Evolutionary conservation across 92 coral and sea anemone species (phyloP).

Genomic region (Epizoanthus scotinus): DNA sequence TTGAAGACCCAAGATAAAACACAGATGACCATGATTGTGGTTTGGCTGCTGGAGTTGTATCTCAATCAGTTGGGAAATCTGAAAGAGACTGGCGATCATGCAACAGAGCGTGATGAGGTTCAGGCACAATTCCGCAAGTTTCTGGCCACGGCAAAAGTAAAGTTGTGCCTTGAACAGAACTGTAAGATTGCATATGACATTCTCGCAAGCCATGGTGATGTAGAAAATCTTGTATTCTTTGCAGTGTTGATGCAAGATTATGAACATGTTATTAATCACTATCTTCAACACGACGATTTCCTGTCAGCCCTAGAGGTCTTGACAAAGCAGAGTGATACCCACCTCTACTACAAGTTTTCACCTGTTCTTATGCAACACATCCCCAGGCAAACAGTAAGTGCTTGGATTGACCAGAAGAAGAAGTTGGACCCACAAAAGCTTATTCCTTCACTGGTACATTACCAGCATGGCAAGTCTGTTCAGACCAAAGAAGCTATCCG

Average conservation of each 20-base stretch:
- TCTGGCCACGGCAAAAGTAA: constrained; percentile 77
- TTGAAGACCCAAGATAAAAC: constrained; percentile 90
- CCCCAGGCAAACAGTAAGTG: constrained; percentile 91
- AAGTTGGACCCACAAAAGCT: constrained; percentile 87
- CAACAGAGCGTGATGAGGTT: constrained; percentile 46
- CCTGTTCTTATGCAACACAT: constrained; percentile 98
- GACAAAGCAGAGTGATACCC: constrained; percentile 92
- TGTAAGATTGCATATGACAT: constrained; percentile 92
- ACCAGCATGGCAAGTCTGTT: constrained; percentile 78
- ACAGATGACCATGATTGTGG: constrained; percentile 91
- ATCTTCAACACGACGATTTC: constrained; percentile 94
- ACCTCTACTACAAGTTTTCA: constrained; percentile 94
- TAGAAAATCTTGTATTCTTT: constrained; percentile 88
- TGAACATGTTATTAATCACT: constrained; percentile 95
- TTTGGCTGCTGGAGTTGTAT: constrained; percentile 96
- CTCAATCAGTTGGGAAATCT: constrained; percentile 88
- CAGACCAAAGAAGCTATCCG: constrained; percentile 91
- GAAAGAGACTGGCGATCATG: constrained; percentile 59
- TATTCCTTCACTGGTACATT: constrained; percentile 93
- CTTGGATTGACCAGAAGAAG: constrained; percentile 95
- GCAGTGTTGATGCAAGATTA: constrained; percentile 97
- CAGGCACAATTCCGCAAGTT: constrained; percentile 85
- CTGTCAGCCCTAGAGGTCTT: constrained; percentile 84
- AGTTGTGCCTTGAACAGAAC: constrained; percentile 90
- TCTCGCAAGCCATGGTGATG: constrained; percentile 98